Evolutionary conservation across 2,888 invertebrate genomes (phyloP), one percentile per base, ranked within the genome.

Genomic region (Drosophila crucigera): DNA sequence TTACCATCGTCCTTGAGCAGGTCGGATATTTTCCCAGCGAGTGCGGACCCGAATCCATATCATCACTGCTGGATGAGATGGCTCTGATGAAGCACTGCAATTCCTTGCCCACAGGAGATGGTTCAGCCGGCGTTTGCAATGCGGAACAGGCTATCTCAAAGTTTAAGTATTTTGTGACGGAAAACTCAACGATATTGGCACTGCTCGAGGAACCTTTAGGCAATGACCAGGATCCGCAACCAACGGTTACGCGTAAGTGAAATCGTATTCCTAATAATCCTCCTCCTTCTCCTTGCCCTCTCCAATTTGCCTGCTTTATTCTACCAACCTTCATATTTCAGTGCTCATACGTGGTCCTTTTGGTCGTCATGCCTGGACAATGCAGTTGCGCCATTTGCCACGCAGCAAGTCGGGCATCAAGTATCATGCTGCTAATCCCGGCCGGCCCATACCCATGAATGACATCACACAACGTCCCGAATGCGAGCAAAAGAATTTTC

Each of bases 281-380:
- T 35, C 4, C 4, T 14, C 14, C 47, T 25, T 9, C 16, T 47
- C 25, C 16, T 16, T 47, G 9, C 25, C 25, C 25, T 25, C 22
- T 25, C 16, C 16, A 37, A 30, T 11, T 53, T n/a, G 22, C n/a
- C n/a, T n/a, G 3, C 19, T 11, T 25, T 30, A 52, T 19, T 25
- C 9, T 30, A 4, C 3, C 33, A 10, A 1, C 16, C 0, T 6
- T 35, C 4, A 11, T 30, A 5, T 25, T 7, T 10, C 96, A 92
- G 96, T 98, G 62, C 94, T 99, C 63, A 96, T 99, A 75, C 95
- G 99, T 3, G 97, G 98, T 67, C 97, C 98, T 0, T 99, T 98
- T 94, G 99, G 99, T 0, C 96, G 99, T 7, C 97, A 98, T 94
- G 98, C 98, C 28, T 99, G 99, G 99, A 97, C 97, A 11, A 95